Conservation (phyloP, 2,113 vertebrate genomes). For the Phodopus roborovskii region DNA sequence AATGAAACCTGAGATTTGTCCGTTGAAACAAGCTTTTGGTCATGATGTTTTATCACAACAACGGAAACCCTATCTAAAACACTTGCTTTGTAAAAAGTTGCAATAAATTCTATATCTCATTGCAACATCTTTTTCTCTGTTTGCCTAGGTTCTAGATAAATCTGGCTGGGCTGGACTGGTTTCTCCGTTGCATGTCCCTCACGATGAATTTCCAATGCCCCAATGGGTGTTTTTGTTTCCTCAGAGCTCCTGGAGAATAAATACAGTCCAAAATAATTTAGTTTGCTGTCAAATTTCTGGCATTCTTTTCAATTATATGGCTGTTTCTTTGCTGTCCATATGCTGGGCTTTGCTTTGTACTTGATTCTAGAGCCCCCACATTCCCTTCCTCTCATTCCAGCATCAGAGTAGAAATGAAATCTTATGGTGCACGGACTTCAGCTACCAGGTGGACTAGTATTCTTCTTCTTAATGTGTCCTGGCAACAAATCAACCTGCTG, state of each 20-base stretch:
- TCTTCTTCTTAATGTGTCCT: not conserved
- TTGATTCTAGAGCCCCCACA: not conserved
- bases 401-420: not conserved
- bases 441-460: not conserved
- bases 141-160: not conserved
- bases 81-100: not conserved
- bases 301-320: not conserved
- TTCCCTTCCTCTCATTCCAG: not conserved
- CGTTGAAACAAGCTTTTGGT: not conserved
- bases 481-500: not conserved
- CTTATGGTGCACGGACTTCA: not conserved
- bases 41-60: not conserved
- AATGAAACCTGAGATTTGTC: not conserved
- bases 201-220: not conserved
- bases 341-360: not conserved
- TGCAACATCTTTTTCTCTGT: not conserved
- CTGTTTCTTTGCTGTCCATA: not conserved
- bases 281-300: not conserved
- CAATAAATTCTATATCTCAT: not conserved
- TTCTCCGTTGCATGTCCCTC: not conserved
- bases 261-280: not conserved
- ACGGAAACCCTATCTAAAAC: not conserved
- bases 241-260: not conserved
- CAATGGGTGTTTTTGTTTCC: constrained; percentile 21
- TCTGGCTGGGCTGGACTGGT: not conserved